A percentile compares a stretch with the other conserved stretches of the same genome.
Evolutionary conservation across 2,113 vertebrate species (phyloP).

Genomic region (Podilymbus podiceps): DNA sequence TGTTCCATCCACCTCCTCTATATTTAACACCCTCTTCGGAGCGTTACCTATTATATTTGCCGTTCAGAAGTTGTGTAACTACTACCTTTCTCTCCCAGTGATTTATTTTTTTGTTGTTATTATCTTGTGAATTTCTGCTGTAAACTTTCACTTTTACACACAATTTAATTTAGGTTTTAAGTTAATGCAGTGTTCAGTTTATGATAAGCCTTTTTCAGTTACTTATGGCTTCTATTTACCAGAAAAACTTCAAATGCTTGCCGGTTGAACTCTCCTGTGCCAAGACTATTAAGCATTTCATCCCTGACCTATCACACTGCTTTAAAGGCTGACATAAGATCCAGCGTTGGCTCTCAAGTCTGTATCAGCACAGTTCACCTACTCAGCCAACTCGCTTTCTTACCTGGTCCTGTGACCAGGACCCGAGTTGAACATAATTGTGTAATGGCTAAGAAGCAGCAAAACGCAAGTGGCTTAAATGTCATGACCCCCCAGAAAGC

Average conservation of each 20-base stretch:
- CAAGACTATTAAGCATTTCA: not conserved
- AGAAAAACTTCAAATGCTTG: not conserved
- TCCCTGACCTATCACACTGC: not conserved
- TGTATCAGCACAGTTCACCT: not conserved
- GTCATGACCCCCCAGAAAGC: not conserved
- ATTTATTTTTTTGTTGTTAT: not conserved
- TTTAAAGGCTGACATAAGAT: not conserved
- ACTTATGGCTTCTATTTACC: not conserved
- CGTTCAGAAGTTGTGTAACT: not conserved
- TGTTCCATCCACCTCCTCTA: not conserved
- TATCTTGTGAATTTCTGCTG: not conserved
- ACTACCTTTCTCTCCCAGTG: not conserved
- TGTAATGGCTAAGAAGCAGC: not conserved
- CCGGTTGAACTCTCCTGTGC: not conserved
- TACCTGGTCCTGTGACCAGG: not conserved
- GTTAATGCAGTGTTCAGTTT: not conserved
- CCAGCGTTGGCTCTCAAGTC: not conserved
- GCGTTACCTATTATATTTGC: not conserved
- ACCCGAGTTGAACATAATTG: not conserved
- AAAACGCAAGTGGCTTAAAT: not conserved
- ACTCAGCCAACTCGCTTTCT: not conserved
- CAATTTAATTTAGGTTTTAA: not conserved
- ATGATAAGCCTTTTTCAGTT: not conserved
- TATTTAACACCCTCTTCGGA: accelerated
- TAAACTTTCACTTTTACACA: not conserved